Conservation (phyloP, 2,888 invertebrate genomes). For the Eumacrocentrus americanus region DNA sequence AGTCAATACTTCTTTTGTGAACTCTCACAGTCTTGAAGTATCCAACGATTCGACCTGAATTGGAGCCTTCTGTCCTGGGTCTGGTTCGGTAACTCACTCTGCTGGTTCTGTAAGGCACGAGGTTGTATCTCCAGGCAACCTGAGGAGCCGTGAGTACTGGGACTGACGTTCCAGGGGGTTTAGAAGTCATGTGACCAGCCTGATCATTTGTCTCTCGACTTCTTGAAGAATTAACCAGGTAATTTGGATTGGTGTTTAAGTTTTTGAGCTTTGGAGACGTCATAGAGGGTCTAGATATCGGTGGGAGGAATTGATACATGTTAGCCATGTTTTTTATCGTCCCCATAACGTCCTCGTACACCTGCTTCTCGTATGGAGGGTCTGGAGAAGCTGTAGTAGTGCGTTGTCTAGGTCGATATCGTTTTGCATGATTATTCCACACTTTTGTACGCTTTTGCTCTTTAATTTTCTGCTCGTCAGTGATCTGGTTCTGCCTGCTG, state of each 20-base stretch:
- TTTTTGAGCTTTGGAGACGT: too few species aligned
- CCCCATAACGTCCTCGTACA: conserved; percentile 58
- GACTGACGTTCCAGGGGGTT: conserved; percentile 25
- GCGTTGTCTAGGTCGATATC: conserved; percentile 9
- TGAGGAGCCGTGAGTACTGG: conserved; percentile 6
- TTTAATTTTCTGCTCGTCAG: conserved; percentile 15
- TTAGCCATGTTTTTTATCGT: conserved; percentile 50
- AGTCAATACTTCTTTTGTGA: conserved; percentile 38
- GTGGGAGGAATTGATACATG: conserved; percentile 26
- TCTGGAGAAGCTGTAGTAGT: conserved; percentile 33
- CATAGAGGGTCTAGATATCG: not conserved
- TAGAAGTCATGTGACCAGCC: conserved; percentile 20
- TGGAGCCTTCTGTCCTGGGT: conserved; percentile 27
- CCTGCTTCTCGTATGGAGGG: conserved; percentile 50
- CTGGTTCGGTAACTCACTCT: conserved; percentile 34
- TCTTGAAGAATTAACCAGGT: not conserved
- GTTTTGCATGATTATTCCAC: conserved; percentile 8
- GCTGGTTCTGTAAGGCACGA: conserved; percentile 34
- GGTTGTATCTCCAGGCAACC: conserved; percentile 17
- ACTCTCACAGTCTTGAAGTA: conserved; percentile 36
- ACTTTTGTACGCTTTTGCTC: conserved; percentile 12
- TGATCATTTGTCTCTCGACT: conserved; percentile 11
- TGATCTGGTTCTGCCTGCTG: conserved; percentile 14
- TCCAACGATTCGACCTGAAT: conserved; percentile 21
- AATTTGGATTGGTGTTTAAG: conserved; percentile 8